Evolutionary conservation across 2,888 invertebrate genomes (phyloP).

Genomic region (Nowickia ferox): DNA sequence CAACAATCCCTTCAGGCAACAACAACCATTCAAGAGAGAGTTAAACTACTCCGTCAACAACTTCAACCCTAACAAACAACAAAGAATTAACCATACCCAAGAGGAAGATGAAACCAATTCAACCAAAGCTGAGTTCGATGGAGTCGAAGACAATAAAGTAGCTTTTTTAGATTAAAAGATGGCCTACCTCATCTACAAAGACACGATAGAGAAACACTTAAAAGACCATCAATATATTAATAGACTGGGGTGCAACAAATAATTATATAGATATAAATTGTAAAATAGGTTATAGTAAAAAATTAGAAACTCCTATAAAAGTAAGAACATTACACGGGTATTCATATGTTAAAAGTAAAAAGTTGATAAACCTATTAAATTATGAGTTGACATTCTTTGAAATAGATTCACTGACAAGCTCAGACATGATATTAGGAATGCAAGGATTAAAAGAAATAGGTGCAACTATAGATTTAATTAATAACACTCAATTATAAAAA

Average conservation of each 20-base stretch:
- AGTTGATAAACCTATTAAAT: slow-evolving; percentile 15
- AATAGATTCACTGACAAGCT: slow-evolving; percentile 19
- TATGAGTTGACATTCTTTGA: slow-evolving; percentile 29
- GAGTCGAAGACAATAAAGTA: slow-evolving; percentile 13
- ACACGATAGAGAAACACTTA: slow-evolving; percentile 27
- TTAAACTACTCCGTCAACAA: slow-evolving; percentile 9
- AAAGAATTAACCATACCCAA: slow-evolving; percentile 4
- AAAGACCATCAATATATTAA: slow-evolving; percentile 31
- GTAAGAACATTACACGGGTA: slow-evolving; percentile 24
- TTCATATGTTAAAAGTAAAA: slow-evolving; percentile 27
- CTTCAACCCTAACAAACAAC: slow-evolving; percentile 9
- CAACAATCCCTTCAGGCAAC: slow-evolving; percentile 7
- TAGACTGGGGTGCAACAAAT: slow-evolving; percentile 23
- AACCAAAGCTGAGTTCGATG: slow-evolving; percentile 26
- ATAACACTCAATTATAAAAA: slow-evolving; percentile 5
- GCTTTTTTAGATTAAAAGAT: slow-evolving; percentile 20
- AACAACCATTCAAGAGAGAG: slow-evolving; percentile 4
- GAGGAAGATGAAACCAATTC: slow-evolving; percentile 13
- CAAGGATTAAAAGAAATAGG: slow-evolving; percentile 23
- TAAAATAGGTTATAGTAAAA: slow-evolving; percentile 30
- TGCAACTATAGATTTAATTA: slow-evolving; percentile 3
- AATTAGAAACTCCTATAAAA: slow-evolving; percentile 21
- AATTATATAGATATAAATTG: slow-evolving; percentile 28
- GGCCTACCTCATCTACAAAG: slow-evolving; percentile 25
- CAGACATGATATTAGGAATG: slow-evolving; percentile 30